Base-by-base conservation (phyloP, 1,140 invertebrate genomes). In the Megathymus violae region DNA sequence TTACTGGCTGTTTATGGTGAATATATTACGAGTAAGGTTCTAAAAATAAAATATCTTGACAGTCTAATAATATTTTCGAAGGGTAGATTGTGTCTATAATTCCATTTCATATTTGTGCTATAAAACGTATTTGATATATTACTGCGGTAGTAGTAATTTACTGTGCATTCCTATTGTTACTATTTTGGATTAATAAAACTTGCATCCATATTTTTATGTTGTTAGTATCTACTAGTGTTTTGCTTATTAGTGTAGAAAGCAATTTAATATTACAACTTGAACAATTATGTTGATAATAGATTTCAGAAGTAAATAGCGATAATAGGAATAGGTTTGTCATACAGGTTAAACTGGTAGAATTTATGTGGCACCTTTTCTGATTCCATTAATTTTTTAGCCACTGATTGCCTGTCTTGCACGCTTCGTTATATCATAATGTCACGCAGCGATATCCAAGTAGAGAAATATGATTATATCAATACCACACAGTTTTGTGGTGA, bases 401-500 rank as follows among this genome's bases (percentile, higher is more conserved):
- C 38, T 27, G 36, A 65, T 50, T 62, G 56, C 36, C 59, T 40
- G 58, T 46, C 27, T 64, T 62, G 78, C 81, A 82, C 83, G 78
- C 78, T 82, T 78, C 36, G 34, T 46, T 51, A 56, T 13, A 22
- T 27, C 77, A 78, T 74, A 54, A 84, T 84, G 80, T 78, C 84
- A 82, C 83, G 70, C 56, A 69, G 69, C 48, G 75, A 80, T 41
- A 78, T 64, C 58, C 75, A 73, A 47, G 69, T 84, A 87, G 81
- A 79, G 10, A 52, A 48, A 51, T 64, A 38, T 25, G 68, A 44
- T 15, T 83, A 73, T 56, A 74, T 80, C 59, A 78, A 78, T 47
- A 71, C 75, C 41, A 67, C 82, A 7, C 87, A 78, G 59, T 87
- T 83, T 0, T 78, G 80, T 13, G 88, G 86, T 7, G 88, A 88